Conservation (phyloP, 2,113 vertebrate species). For the Ploceus nigricollis region DNA sequence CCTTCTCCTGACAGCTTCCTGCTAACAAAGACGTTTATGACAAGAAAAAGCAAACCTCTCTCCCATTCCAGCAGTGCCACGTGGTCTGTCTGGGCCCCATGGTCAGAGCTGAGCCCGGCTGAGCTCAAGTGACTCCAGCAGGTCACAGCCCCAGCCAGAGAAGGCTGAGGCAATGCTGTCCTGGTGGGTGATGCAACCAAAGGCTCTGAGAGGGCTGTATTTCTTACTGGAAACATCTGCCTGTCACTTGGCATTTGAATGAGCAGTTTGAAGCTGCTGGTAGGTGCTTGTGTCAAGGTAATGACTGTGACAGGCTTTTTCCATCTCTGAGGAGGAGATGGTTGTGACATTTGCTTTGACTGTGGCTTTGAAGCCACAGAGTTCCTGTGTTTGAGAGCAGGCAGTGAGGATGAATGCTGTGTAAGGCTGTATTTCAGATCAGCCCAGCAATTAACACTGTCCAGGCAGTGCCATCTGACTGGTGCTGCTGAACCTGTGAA, state of each 20-base stretch:
- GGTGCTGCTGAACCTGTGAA: neutral
- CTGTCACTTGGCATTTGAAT: neutral
- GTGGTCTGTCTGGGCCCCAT: neutral
- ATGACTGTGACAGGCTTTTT: neutral
- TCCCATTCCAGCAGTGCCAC: neutral
- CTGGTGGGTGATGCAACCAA: constrained; percentile 36
- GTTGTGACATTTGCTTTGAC: neutral
- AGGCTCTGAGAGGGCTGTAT: neutral
- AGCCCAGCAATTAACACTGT: neutral
- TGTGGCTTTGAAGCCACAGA: neutral
- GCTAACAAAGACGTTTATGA: neutral
- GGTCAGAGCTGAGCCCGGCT: neutral
- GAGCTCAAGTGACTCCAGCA: constrained; percentile 4
- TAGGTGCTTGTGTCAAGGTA: neutral
- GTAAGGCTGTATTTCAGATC: neutral
- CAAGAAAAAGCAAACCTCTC: neutral
- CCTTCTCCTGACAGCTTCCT: neutral
- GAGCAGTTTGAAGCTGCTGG: neutral
- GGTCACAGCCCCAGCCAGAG: constrained; percentile 7
- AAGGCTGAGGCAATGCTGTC: constrained; percentile 44
- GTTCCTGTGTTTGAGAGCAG: neutral
- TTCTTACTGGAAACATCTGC: constrained; percentile 1
- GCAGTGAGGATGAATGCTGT: neutral
- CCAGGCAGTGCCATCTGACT: neutral
- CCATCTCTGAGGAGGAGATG: neutral